A percentile compares a stretch with the other conserved stretches of the same genome.
Conservation (phyloP, 2,888 invertebrate species). For the Octodonta nipae region DNA sequence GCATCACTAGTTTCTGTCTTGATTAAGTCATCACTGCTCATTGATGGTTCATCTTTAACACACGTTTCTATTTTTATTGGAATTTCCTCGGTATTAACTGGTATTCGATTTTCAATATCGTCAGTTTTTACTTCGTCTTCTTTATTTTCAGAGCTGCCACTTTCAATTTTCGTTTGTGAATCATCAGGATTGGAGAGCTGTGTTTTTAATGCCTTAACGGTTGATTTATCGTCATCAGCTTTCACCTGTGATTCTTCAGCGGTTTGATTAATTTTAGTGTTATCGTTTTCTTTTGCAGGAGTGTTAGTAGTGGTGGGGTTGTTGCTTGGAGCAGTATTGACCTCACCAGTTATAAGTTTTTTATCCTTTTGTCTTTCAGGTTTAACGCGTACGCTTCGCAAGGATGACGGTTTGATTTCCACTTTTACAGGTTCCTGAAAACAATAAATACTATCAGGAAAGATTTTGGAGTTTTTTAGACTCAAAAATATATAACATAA, state of each 20-base stretch:
- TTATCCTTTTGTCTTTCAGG: conserved; percentile 39
- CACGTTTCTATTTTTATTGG: conserved; percentile 5
- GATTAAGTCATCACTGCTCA: conserved; percentile 6
- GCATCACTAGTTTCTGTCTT: neutral
- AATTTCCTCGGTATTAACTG: conserved; percentile 8
- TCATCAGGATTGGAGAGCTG: conserved; percentile 9
- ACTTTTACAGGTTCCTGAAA: conserved; percentile 26
- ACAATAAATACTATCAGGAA: neutral
- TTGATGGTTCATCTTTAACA: conserved; percentile 5
- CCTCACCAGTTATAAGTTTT: conserved; percentile 17
- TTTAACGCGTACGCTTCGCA: conserved; percentile 55
- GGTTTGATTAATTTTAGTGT: conserved; percentile 10
- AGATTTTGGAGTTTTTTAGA: neutral
- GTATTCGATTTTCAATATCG: conserved; percentile 3
- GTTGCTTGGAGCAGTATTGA: conserved; percentile 13
- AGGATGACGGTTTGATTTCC: conserved; percentile 38
- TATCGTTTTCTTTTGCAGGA: conserved; percentile 7
- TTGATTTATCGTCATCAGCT: conserved; percentile 14
- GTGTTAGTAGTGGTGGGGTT: conserved; percentile 13
- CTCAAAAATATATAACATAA: neutral
- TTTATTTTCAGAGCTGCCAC: conserved; percentile 7
- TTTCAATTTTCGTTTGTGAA: conserved; percentile 11
- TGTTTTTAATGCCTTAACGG: conserved; percentile 14
- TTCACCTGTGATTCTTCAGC: conserved; percentile 5
- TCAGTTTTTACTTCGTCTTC: conserved; percentile 9